These are phyloP conservation scores for Botia kubotai DNA, from an alignment of 2,797 vertebrate genomes.

Conservation along the genomic window DNA sequence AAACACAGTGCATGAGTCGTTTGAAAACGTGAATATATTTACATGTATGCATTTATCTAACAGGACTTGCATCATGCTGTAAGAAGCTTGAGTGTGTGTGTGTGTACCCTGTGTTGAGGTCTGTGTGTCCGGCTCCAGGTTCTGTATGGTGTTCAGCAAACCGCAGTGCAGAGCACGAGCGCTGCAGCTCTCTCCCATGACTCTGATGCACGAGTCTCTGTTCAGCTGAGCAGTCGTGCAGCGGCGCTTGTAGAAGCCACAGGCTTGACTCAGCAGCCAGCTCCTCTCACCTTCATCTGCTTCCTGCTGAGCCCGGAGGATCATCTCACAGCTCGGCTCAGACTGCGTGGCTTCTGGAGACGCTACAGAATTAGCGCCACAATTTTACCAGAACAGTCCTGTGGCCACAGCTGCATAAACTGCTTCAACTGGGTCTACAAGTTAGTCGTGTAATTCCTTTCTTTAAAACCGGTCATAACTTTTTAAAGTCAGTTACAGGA, in stretches of 20 bases:
- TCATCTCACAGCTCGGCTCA: slow-evolving; percentile 83
- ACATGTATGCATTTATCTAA: no score
- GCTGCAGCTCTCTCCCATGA: slow-evolving; percentile 85
- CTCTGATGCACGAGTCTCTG: slow-evolving; percentile 74
- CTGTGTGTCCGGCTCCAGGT: slow-evolving; percentile 76
- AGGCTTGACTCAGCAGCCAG: slow-evolving; percentile 85
- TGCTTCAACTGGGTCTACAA: no score
- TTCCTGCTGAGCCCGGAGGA: slow-evolving; percentile 78
- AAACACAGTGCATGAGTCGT: no score
- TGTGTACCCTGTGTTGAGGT: slow-evolving; percentile 74
- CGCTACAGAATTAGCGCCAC: slow-evolving; percentile 54
- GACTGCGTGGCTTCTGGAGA: slow-evolving; percentile 64
- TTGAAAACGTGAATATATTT: no score
- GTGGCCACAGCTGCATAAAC: no score
- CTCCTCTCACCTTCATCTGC: slow-evolving; percentile 79
- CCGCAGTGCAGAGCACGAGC: slow-evolving; percentile 82
- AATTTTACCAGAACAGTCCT: background rate
- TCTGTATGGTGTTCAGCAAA: slow-evolving; percentile 80
- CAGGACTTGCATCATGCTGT: no score
- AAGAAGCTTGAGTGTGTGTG: no score
- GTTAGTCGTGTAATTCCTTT: no score
- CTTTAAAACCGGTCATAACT: no score
- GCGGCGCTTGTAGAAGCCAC: slow-evolving; percentile 82
- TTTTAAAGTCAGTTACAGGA: no score
- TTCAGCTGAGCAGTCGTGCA: slow-evolving; percentile 72